Percentiles rank a stretch among this genome's conserved stretches.
phyloP scores from a whole-genome alignment of 1,140 invertebrate genomes.

The Stegodyphus mimosarum region DNA sequence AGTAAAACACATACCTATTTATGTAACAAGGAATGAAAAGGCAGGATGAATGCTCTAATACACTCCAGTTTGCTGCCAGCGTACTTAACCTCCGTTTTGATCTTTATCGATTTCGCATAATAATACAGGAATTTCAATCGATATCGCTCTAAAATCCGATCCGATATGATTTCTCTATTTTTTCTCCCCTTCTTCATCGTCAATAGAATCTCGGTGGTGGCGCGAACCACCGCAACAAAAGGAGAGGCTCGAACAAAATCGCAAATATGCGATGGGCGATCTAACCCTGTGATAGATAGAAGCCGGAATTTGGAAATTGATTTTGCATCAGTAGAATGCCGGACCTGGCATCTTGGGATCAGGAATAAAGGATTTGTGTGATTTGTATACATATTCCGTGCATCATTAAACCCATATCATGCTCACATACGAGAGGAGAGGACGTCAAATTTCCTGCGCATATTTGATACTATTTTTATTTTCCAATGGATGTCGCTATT shows the following conservation, averaged over 20 bases:
- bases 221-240: background rate
- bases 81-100: background rate
- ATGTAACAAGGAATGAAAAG: too few relatives aligned
- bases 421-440: too few relatives aligned
- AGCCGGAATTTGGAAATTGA: background rate
- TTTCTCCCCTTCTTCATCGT: background rate
- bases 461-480: too few relatives aligned
- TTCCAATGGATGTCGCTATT: too few relatives aligned
- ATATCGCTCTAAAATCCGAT: background rate
- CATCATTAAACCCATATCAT: too few relatives aligned
- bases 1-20: too few relatives aligned
- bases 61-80: too few relatives aligned
- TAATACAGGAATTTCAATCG: background rate
- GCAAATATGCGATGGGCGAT: background rate
- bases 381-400: too few relatives aligned
- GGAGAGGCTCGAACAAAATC: background rate
- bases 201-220: background rate
- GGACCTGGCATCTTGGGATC: background rate
- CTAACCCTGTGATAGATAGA: background rate
- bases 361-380: too few relatives aligned
- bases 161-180: background rate
- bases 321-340: background rate
- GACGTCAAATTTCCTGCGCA: too few relatives aligned
- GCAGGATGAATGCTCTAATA: too few relatives aligned
- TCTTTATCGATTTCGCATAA: constrained; percentile 2